Percentiles rank a stretch among this genome's conserved stretches.
These are phyloP conservation scores for Mus minutoides DNA, from an alignment of 2,797 vertebrate genomes.

Conservation along the genomic window DNA sequence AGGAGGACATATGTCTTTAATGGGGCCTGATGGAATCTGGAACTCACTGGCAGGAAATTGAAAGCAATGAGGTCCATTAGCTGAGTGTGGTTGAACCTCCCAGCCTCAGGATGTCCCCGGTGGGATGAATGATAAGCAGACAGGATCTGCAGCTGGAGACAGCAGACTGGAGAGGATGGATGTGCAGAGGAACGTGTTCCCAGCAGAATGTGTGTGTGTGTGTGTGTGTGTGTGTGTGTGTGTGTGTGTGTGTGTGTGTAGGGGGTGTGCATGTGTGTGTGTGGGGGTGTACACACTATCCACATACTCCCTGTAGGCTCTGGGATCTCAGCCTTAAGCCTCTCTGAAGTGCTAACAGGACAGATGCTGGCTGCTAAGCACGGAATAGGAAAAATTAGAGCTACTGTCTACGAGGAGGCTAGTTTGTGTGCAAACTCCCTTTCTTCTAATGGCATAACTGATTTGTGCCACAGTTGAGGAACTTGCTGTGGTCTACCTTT, in stretches of 20 bases:
- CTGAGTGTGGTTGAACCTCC: neutral
- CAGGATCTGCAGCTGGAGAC: neutral
- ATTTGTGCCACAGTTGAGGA: neutral
- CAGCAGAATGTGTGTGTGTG: no score
- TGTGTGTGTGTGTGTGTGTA: neutral
- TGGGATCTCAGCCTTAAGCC: neutral
- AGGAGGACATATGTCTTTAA: neutral
- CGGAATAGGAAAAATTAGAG: neutral
- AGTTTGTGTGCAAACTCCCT: fast-evolving
- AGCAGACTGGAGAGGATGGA: neutral
- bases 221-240: neutral
- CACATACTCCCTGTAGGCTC: neutral
- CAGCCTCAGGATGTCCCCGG: neutral
- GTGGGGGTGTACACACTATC: neutral
- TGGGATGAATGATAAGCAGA: neutral
- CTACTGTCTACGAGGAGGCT: neutral
- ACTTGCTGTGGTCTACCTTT: fast-evolving
- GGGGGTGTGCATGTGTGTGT: neutral
- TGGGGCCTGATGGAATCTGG: neutral
- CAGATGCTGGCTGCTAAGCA: neutral
- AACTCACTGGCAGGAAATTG: neutral
- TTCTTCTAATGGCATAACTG: fast-evolving
- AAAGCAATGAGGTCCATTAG: neutral
- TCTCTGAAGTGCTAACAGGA: neutral
- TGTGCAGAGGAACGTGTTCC: neutral